Percentiles rank a stretch among this genome's conserved stretches.
These are phyloP conservation scores for Coregonus sp. DNA, from an alignment of 2,797 vertebrate genomes.

Conservation along the genomic window DNA sequence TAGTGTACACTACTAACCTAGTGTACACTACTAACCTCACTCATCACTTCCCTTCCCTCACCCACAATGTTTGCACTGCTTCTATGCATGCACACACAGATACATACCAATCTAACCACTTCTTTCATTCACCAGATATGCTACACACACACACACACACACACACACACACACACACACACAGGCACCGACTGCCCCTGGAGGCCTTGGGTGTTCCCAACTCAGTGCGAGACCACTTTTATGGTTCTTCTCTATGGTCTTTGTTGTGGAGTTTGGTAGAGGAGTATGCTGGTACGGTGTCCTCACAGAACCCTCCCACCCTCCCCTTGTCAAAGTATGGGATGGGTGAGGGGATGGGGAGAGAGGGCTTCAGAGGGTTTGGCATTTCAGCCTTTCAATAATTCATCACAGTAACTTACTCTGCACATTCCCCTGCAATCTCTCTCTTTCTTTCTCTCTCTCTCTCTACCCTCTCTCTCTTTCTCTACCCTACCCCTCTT, in stretches of 20 bases:
- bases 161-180: conserved; percentile 9
- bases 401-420: conserved; percentile 71
- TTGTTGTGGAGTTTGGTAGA: conserved; percentile 28
- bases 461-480: conserved; percentile 44
- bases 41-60: conserved; percentile 29
- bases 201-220: conserved; percentile 4
- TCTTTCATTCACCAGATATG: neutral
- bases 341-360: neutral
- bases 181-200: neutral
- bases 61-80: conserved; percentile 21
- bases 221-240: neutral
- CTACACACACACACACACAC: too few species aligned
- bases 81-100: neutral
- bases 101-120: neutral
- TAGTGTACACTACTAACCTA: conserved; percentile 33
- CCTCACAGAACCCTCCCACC: conserved; percentile 37
- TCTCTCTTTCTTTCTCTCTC: conserved; percentile 22
- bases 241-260: neutral
- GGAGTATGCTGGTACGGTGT: conserved; percentile 51
- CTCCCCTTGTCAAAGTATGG: conserved; percentile 44
- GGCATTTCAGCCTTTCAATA: conserved; percentile 73
- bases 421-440: conserved; percentile 27
- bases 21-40: conserved; percentile 37
- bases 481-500: too few species aligned
- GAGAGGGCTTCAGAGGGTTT: conserved; percentile 45